Conservation (phyloP, 2,888 invertebrate species). For the Lasioglossum zephyrum region DNA sequence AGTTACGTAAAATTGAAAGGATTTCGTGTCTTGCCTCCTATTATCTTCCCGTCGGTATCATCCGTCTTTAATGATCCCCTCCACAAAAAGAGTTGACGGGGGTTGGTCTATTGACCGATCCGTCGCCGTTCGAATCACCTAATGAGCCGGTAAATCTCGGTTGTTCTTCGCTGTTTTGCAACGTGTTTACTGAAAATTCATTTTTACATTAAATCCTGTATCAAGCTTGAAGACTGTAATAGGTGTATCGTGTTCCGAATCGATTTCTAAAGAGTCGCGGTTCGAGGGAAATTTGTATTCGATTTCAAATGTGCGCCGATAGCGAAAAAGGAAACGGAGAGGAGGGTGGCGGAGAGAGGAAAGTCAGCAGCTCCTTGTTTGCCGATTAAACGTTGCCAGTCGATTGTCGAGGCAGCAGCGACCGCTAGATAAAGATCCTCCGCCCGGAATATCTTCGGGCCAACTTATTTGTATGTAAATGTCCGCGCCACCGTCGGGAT, state of each 20-base stretch:
- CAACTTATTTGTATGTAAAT: constrained; percentile 79
- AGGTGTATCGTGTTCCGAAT: not conserved
- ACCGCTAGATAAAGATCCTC: constrained; percentile 69
- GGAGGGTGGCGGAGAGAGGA: not conserved
- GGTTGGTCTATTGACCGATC: constrained; percentile 60
- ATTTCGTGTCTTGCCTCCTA: constrained; percentile 46
- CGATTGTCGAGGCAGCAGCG: constrained; percentile 34
- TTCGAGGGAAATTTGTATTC: not conserved
- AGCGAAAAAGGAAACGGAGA: not conserved
- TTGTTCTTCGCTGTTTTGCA: not conserved
- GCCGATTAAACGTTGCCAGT: constrained; percentile 48
- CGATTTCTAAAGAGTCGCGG: not conserved
- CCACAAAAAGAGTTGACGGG: constrained; percentile 58
- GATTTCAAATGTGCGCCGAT: not conserved
- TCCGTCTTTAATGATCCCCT: constrained; percentile 29
- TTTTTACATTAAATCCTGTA: not conserved
- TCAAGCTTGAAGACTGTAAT: not conserved
- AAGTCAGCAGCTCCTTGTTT: constrained; percentile 25
- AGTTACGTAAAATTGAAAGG: constrained; percentile 78
- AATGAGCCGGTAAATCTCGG: constrained; percentile 59
- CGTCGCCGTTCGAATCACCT: constrained; percentile 60
- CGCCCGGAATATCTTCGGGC: constrained; percentile 71
- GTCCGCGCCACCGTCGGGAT: constrained; percentile 64
- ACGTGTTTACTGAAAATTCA: not conserved
- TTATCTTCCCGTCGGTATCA: constrained; percentile 10